Conservation (phyloP, 64 coral and sea anemone genomes). For the Anthopleura sola region DNA sequence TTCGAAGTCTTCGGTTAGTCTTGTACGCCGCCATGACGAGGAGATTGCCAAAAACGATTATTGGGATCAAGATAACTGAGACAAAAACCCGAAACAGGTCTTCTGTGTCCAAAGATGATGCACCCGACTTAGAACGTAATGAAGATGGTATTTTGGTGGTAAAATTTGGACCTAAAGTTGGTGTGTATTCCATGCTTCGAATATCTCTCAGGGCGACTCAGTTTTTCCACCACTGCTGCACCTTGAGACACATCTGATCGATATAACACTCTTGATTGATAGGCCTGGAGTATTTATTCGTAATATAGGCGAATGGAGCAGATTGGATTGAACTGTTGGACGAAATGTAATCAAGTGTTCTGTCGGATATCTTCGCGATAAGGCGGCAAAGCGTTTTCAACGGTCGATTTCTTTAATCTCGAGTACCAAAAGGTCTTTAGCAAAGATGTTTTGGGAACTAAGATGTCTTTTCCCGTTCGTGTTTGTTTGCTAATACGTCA, state of each 20-base stretch:
- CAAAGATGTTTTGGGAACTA: neutral
- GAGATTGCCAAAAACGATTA: constrained; percentile 55
- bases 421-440: neutral
- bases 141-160: neutral
- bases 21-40: constrained; percentile 69
- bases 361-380: neutral
- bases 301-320: neutral
- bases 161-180: neutral
- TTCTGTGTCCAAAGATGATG: neutral
- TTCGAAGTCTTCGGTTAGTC: constrained; percentile 56
- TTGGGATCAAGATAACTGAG: constrained; percentile 41
- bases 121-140: neutral
- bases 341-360: neutral
- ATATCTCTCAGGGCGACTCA: neutral
- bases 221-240: neutral
- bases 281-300: neutral
- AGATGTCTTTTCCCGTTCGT: neutral
- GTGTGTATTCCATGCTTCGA: neutral
- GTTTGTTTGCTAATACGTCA: neutral
- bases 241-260: neutral
- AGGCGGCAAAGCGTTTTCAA: neutral
- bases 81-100: neutral
- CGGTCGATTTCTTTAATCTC: neutral
- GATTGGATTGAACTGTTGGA: neutral
- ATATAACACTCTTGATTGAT: neutral